Evolutionary conservation across 2,113 vertebrate genomes (phyloP), one percentile per base, ranked within the genome.

Genomic region (Neogobius melanostomus): DNA sequence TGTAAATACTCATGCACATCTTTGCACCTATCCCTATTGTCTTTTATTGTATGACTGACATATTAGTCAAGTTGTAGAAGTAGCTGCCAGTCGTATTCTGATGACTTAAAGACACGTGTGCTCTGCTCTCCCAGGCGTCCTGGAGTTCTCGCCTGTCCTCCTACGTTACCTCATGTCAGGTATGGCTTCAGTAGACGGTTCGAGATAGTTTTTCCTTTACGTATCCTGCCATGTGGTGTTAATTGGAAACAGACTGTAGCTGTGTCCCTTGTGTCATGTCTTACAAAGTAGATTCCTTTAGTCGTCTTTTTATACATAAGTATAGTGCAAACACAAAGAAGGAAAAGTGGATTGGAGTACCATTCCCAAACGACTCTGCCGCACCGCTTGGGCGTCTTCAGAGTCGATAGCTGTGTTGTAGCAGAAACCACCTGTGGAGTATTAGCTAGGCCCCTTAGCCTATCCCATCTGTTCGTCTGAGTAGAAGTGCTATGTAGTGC

Each of bases 91-190:
- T 59, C 10, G 28, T 42, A 8, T 12, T 71, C 36, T 52, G 83
- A 71, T 66, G 74, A 66, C 72, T 84, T 76, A 85, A 83, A 75
- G 77, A 85, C 69, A 21, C 12, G 11, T 85, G 49, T 87, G 75
- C 75, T 87, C 74, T 83, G 49, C 81, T 85, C 88, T 89, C 89
- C 81, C 90, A 93, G 92, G 85, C 80, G 75, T 89, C 69, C 82
- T 86, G 89, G 85, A 91, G 73, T 83, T 91, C 69, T 89, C 90
- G 11, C 87, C 89, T 8, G 82, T 92, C 60, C 85, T 90, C 80
- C 87, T 92, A 17, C 85, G 84, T 75, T 92, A 91, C 87, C 79
- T 91, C 86, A 74, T 91, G 74, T 89, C 91, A 91, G 90, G 92
- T 92, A 91, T 79, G 89, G 50, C 60, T 66, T 64, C 64, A 75